A percentile compares a stretch with the other conserved stretches of the same genome.
Conservation (phyloP, 2,888 invertebrate species). For the Oasisia sp. region DNA sequence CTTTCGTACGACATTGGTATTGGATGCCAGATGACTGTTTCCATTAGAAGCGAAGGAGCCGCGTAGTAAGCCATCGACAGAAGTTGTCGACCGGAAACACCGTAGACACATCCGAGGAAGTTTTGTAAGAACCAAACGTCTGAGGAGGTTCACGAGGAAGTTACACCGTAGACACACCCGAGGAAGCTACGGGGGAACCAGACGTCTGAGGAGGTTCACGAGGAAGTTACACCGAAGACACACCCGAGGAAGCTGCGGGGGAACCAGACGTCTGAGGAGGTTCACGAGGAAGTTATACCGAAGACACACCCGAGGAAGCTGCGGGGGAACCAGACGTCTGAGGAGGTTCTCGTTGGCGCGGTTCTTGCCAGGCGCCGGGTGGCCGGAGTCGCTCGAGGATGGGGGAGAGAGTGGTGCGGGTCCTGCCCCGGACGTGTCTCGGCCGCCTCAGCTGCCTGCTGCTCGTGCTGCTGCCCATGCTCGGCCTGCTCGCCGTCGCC, state of each 20-base stretch:
- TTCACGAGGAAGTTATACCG: not conserved
- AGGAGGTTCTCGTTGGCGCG: not conserved
- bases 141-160: not conserved
- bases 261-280: not conserved
- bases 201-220: not conserved
- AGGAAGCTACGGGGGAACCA: not conserved
- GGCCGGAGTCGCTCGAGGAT: not conserved
- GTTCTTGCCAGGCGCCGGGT: not conserved
- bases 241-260: not conserved
- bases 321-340: not conserved
- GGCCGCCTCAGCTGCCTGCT: not conserved
- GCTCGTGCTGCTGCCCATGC: not conserved
- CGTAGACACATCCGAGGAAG: not conserved
- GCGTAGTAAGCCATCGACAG: not conserved
- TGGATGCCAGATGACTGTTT: not conserved
- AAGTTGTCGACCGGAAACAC: not conserved
- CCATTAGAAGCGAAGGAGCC: not conserved
- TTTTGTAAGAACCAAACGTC: not conserved
- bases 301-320: not conserved
- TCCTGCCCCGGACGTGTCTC: constrained; percentile 5
- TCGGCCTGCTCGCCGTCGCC: not conserved
- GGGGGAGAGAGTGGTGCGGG: not conserved
- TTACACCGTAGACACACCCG: not conserved
- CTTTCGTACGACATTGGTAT: not conserved
- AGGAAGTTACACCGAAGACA: not conserved